A percentile compares a stretch with the other conserved stretches of the same genome.
Conservation (phyloP, 2,113 vertebrate genomes). For the Rhea americana region DNA sequence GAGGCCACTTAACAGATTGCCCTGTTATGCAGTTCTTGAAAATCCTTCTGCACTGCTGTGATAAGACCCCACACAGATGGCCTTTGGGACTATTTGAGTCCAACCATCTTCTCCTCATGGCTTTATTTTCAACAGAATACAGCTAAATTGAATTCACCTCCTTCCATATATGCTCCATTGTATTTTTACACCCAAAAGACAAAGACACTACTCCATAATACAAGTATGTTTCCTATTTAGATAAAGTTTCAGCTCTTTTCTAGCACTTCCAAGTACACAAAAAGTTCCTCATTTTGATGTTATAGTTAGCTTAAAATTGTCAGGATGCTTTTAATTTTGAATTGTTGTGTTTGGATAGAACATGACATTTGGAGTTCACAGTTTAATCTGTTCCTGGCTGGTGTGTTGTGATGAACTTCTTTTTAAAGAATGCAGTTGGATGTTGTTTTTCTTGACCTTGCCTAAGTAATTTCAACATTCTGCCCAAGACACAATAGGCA, state of each 20-base stretch:
- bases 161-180: not conserved
- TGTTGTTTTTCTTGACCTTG: not conserved
- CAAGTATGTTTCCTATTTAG: not conserved
- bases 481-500: not conserved
- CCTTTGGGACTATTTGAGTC: not conserved
- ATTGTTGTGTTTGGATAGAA: not conserved
- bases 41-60: not conserved
- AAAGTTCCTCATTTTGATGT: not conserved
- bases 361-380: not conserved
- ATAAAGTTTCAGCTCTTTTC: not conserved
- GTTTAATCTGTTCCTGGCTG: too few relatives aligned
- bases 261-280: not conserved
- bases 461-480: not conserved
- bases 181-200: not conserved
- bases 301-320: not conserved
- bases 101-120: not conserved
- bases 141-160: not conserved
- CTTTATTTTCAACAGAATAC: not conserved
- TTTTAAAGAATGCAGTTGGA: not conserved
- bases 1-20: not conserved
- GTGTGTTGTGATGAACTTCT: not conserved
- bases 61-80: not conserved
- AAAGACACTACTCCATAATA: not conserved
- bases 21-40: fast-evolving
- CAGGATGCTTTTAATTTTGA: not conserved